Base-by-base conservation (phyloP, 2,113 vertebrate species). In the Podiceps cristatus region DNA sequence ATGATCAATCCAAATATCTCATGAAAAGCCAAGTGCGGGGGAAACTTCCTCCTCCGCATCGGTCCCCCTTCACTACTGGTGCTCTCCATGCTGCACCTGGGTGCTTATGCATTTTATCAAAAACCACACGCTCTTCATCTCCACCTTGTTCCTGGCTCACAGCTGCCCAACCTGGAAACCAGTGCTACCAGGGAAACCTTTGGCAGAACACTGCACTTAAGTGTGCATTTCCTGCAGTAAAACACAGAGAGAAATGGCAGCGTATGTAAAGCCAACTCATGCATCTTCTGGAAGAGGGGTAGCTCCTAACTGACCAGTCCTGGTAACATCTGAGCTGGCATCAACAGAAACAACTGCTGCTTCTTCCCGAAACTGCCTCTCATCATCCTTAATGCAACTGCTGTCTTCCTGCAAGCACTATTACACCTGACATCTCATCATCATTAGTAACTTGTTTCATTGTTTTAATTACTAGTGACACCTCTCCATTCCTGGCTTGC, bases 31-130 rank as follows among this genome's bases (percentile, higher is more conserved):
- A 75, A 8, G 8, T 18, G 11, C 1, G 1, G 10, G 68, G 20
- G 29, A 80, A 73, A 66, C 6, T 69, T 7, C 4, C 5, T 78
- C 12, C 33, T 80, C 14, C 5, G 78, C 44, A 22, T n/a, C 1
- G 0, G 15, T 71, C 3, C 18, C 18, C 8, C 24, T 68, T 88
- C n/a, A 23, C 28, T 62, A 35, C 63, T 29, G 5, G 19, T 63
- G 22, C 11, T 52, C 18, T 67, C 10, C 5, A 2, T n/a, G 33
- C 33, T 2, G 0, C 35, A 68, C 2, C 33, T 40, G 10, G 17
- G 8, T 45, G 20, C 7, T 93, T 47, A 50, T 1, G 5, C 9
- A 40, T 56, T 72, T 85, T 47, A 42, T 18, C 4, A 68, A 78
- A 91, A 85, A 64, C 24, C 1, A 0, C 11, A 59, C 3, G 3